These are phyloP conservation scores for Nycticebus coucang DNA, from an alignment of 2,113 vertebrate genomes.

Conservation along the genomic window DNA sequence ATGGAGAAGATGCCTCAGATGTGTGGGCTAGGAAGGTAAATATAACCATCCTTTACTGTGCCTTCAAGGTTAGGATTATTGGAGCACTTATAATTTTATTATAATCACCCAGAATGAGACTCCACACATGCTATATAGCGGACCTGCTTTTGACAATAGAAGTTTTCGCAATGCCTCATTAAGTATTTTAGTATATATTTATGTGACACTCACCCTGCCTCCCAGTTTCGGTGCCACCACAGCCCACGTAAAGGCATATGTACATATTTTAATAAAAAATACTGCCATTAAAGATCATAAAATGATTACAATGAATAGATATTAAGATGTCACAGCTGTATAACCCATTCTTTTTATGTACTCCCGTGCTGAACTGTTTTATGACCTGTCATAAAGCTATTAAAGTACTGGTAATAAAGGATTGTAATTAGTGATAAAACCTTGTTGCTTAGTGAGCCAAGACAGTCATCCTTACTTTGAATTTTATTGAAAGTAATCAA, in stretches of 20 bases:
- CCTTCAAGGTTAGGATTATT: constrained; percentile 92
- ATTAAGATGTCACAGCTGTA: constrained; percentile 93
- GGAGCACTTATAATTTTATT: constrained; percentile 90
- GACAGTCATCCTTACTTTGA: constrained; percentile 91
- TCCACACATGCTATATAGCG: constrained; percentile 87
- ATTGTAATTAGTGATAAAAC: constrained; percentile 96
- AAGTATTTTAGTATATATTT: constrained; percentile 91
- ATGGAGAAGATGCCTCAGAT: constrained; percentile 84
- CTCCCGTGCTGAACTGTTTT: constrained; percentile 94
- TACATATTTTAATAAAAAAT: constrained; percentile 84
- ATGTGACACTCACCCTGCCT: constrained; percentile 81
- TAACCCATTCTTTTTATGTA: constrained; percentile 90
- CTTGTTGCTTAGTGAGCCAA: constrained; percentile 95
- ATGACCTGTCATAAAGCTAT: constrained; percentile 95
- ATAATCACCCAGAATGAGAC: constrained; percentile 93
- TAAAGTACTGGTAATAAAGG: constrained; percentile 95
- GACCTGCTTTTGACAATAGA: constrained; percentile 90
- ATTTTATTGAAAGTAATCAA: constrained; percentile 90
- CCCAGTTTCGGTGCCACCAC: constrained; percentile 78
- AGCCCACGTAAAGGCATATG: constrained; percentile 80
- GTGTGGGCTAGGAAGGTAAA: constrained; percentile 85
- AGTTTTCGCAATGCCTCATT: constrained; percentile 88
- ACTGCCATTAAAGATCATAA: constrained; percentile 87
- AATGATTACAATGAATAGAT: constrained; percentile 92
- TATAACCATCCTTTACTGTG: constrained; percentile 84